phyloP scores from a whole-genome alignment of 2,888 invertebrate species.

The Heteropelma amictum region DNA sequence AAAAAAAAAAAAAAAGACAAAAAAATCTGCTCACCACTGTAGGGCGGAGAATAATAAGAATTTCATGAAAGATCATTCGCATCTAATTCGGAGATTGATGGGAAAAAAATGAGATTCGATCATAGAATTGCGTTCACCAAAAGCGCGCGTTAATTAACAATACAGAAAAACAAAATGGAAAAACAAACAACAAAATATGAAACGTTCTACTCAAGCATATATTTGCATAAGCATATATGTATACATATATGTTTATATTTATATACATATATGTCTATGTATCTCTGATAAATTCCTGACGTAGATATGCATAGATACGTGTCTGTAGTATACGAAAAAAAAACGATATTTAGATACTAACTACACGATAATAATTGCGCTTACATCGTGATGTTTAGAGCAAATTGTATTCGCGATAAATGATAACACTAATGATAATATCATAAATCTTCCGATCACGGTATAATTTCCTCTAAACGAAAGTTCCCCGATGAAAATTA shows the following conservation, averaged over 20 bases:
- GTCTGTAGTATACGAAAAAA: conserved; percentile 32
- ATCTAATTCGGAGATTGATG: background rate
- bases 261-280: background rate
- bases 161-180: background rate
- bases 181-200: background rate
- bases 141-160: background rate
- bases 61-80: conserved; percentile 40
- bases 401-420: background rate
- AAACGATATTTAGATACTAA: conserved; percentile 44
- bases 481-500: background rate
- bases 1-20: too few relatives aligned
- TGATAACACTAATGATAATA: background rate
- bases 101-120: background rate
- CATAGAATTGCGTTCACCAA: background rate
- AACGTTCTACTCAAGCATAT: conserved; percentile 1
- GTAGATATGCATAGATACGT: conserved; percentile 39
- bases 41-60: background rate
- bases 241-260: background rate
- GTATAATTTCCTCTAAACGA: conserved; percentile 1
- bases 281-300: conserved; percentile 32
- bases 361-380: conserved; percentile 38
- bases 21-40: too few relatives aligned
- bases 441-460: conserved; percentile 17
- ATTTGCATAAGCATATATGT: background rate
- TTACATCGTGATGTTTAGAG: conserved; percentile 1